These are phyloP conservation scores for Psix sp. DNA, from an alignment of 1,140 invertebrate genomes.

Conservation along the genomic window DNA sequence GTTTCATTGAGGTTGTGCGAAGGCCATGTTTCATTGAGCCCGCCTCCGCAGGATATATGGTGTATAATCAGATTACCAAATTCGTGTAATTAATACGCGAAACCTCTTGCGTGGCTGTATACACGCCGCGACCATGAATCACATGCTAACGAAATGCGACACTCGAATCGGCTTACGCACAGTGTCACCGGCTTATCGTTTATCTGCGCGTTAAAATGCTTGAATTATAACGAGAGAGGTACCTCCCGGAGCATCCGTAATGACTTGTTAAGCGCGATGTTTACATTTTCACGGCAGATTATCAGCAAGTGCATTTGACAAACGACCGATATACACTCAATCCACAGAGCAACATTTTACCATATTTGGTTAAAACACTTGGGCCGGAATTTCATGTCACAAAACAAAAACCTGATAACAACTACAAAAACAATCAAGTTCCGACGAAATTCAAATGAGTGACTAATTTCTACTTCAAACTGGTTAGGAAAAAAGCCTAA, in stretches of 20 bases:
- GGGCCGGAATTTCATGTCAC: no score
- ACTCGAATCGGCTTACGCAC: conserved; percentile 42
- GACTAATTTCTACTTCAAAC: no score
- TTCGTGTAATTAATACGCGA: conserved; percentile 47
- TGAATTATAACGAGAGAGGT: conserved; percentile 20
- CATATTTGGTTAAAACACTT: no score
- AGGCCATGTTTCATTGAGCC: background rate
- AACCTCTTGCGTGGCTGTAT: conserved; percentile 22
- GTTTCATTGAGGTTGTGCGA: background rate
- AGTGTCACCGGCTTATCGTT: conserved; percentile 51
- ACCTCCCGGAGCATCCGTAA: conserved; percentile 32
- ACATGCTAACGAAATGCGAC: conserved; percentile 38
- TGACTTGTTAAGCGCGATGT: conserved; percentile 35
- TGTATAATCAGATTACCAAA: conserved; percentile 45
- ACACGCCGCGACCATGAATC: conserved; percentile 33
- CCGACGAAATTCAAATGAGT: no score
- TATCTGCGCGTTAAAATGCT: conserved; percentile 50
- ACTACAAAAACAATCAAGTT: no score
- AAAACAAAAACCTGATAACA: no score
- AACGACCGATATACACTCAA: no score
- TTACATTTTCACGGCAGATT: conserved; percentile 37
- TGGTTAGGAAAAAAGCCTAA: no score
- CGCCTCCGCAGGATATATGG: conserved; percentile 14
- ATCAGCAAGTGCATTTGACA: no score
- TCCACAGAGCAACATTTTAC: no score